Percentiles rank a stretch among this genome's conserved stretches.
These are phyloP conservation scores for Albula goreensis DNA, from an alignment of 2,113 vertebrate species.

Conservation along the genomic window DNA sequence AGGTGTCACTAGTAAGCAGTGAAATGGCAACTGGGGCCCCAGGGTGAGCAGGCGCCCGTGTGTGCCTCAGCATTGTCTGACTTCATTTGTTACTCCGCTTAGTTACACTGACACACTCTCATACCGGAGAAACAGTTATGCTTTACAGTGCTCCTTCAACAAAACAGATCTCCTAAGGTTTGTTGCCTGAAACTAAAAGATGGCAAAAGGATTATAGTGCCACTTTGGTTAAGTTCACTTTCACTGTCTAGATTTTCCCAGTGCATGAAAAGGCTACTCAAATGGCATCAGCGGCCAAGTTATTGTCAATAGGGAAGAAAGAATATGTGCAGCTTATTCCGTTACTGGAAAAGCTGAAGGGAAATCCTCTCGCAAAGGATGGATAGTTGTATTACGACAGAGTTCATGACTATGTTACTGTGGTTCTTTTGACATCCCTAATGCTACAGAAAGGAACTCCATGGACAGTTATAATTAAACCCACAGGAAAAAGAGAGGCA, in stretches of 20 bases:
- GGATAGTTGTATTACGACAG: neutral
- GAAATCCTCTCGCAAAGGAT: neutral
- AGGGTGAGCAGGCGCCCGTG: neutral
- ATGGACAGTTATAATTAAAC: neutral
- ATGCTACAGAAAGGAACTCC: neutral
- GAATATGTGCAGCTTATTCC: neutral
- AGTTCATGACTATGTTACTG: neutral
- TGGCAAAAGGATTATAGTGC: neutral
- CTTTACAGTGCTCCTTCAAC: neutral
- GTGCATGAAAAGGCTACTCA: neutral
- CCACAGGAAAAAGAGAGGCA: neutral
- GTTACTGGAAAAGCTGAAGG: too few relatives aligned
- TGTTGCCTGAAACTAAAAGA: neutral
- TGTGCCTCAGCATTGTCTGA: neutral
- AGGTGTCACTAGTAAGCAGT: conserved; percentile 3
- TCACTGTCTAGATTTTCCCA: neutral
- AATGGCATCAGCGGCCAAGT: neutral
- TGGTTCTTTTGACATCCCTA: neutral
- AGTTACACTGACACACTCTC: conserved; percentile 4
- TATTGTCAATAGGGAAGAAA: neutral
- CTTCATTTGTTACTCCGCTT: neutral
- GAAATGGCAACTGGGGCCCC: conserved; percentile 1
- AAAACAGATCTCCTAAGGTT: neutral
- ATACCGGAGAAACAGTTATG: neutral
- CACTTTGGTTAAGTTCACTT: neutral